A percentile compares a stretch with the other conserved stretches of the same genome.
These are phyloP conservation scores for Xyrauchen texanus DNA, from an alignment of 2,113 vertebrate species.

Conservation along the genomic window DNA sequence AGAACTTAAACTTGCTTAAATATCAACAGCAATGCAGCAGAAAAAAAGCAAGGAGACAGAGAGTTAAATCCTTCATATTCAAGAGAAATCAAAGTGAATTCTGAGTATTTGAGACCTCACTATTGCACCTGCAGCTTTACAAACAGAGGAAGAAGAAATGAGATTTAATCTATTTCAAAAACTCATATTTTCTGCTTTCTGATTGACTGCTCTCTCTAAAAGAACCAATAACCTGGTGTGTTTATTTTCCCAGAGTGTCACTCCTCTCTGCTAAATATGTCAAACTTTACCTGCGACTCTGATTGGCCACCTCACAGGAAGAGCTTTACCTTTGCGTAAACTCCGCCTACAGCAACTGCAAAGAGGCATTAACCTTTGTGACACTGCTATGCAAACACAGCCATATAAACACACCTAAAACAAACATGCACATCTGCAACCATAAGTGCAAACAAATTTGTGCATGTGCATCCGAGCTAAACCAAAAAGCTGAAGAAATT, in stretches of 20 bases:
- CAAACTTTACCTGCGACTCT: slow-evolving; percentile 2
- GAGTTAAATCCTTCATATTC: no score
- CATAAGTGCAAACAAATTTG: slow-evolving; percentile 6
- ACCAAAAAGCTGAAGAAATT: neutral
- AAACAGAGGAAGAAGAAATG: no score
- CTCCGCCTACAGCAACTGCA: neutral
- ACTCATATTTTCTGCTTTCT: no score
- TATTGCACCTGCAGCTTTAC: no score
- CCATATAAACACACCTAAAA: slow-evolving; percentile 24
- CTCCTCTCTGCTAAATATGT: neutral
- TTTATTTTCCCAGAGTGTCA: neutral
- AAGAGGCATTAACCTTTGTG: slow-evolving; percentile 21
- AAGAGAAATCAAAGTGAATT: no score
- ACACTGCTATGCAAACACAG: slow-evolving; percentile 15
- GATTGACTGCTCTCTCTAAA: neutral
- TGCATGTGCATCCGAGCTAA: neutral
- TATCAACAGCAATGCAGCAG: no score
- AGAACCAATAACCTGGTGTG: neutral
- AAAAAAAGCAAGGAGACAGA: no score
- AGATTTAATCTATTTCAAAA: no score
- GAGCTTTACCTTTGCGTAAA: slow-evolving; percentile 28
- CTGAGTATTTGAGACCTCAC: no score
- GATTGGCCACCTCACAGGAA: slow-evolving; percentile 32
- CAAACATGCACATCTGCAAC: neutral
- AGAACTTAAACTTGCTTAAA: no score